Evolutionary conservation across 2,113 vertebrate genomes (phyloP).

Genomic region (Rhinolophus ferrumequinum): DNA sequence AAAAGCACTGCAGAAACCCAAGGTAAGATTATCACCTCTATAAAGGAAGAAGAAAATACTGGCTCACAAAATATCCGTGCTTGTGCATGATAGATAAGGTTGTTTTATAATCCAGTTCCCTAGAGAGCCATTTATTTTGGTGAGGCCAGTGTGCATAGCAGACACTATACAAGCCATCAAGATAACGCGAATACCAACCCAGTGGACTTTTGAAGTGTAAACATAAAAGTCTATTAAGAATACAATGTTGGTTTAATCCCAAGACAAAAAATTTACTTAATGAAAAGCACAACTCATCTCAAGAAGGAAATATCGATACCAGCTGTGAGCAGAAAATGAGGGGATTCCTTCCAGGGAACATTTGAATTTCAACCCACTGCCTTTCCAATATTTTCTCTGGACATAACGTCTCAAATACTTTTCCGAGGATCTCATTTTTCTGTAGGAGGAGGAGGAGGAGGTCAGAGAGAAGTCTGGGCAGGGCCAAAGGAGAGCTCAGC

Average conservation of each 20-base stretch:
- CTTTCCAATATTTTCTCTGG: slow-evolving; percentile 81
- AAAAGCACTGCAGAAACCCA: slow-evolving; percentile 54
- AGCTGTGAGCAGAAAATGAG: slow-evolving; percentile 78
- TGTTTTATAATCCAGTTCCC: slow-evolving; percentile 66
- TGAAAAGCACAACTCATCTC: slow-evolving; percentile 83
- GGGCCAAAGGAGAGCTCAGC: slow-evolving; percentile 45
- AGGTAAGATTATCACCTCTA: slow-evolving; percentile 54
- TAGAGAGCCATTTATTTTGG: slow-evolving; percentile 68
- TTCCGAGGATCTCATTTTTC: slow-evolving; percentile 80
- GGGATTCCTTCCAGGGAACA: slow-evolving; percentile 79
- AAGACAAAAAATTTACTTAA: slow-evolving; percentile 82
- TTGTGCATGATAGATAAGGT: slow-evolving; percentile 66
- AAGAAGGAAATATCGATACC: slow-evolving; percentile 80
- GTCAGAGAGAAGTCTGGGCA: slow-evolving; percentile 64
- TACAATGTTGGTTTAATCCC: slow-evolving; percentile 82
- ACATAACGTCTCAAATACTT: slow-evolving; percentile 79
- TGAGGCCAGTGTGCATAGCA: slow-evolving; percentile 54
- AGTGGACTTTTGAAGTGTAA: slow-evolving; percentile 82
- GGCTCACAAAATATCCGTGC: slow-evolving; percentile 53
- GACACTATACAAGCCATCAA: slow-evolving; percentile 78
- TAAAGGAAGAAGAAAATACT: slow-evolving; percentile 51
- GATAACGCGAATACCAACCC: slow-evolving; percentile 76
- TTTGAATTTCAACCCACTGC: slow-evolving; percentile 78
- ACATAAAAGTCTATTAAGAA: slow-evolving; percentile 84
- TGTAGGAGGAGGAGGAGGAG: slow-evolving; percentile 59